Evolutionary conservation across 92 coral and sea anemone genomes (phyloP).

Genomic region (Phenganax subtilis): DNA sequence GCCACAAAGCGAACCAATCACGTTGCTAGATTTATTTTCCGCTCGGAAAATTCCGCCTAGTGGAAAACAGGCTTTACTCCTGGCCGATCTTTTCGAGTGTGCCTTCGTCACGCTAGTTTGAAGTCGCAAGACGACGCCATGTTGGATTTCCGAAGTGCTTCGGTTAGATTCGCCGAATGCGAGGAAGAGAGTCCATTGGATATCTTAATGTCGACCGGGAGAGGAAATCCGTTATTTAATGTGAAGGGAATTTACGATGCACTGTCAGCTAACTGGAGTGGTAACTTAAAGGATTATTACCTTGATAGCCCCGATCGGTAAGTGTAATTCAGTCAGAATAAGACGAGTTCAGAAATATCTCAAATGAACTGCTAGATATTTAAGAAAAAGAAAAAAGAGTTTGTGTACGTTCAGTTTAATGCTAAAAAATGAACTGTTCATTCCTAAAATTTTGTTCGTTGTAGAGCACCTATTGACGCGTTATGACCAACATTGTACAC

Average conservation of each 20-base stretch:
- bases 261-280: background rate
- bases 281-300: slow-evolving; percentile 15
- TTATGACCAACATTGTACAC: too few relatives aligned
- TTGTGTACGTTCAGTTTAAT: too few relatives aligned
- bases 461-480: too few relatives aligned
- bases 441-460: too few relatives aligned
- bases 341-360: too few relatives aligned
- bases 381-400: too few relatives aligned
- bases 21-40: too few relatives aligned
- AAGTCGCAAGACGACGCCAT: slow-evolving; percentile 41
- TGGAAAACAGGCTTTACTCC: too few relatives aligned
- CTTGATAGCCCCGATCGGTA: slow-evolving; percentile 10
- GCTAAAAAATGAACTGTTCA: too few relatives aligned
- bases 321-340: background rate
- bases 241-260: slow-evolving; percentile 30
- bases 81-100: slow-evolving; percentile 43
- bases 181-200: slow-evolving; percentile 47
- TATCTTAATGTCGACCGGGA: slow-evolving; percentile 45
- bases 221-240: slow-evolving; percentile 33
- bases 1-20: too few relatives aligned
- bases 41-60: too few relatives aligned
- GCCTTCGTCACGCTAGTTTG: slow-evolving; percentile 52
- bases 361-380: too few relatives aligned
- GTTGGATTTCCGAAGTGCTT: slow-evolving; percentile 39
- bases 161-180: slow-evolving; percentile 54